A percentile compares a stretch with the other conserved stretches of the same genome.
Evolutionary conservation across 2,113 vertebrate species (phyloP).

Genomic region (Otocyon megalotis): DNA sequence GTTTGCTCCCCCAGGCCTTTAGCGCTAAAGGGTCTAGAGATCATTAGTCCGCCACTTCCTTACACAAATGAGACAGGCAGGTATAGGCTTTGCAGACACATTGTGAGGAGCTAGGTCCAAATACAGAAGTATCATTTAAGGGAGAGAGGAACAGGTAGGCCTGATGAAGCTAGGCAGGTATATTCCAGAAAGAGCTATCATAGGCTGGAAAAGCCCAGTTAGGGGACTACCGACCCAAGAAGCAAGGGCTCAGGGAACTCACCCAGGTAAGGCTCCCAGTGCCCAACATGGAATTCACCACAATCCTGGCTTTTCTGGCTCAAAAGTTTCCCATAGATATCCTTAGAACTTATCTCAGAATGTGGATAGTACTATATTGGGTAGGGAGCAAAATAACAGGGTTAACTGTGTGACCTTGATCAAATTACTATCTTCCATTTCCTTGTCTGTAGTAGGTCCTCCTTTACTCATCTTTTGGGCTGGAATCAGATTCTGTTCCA

Average conservation of each 20-base stretch:
- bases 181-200: not conserved
- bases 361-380: not conserved
- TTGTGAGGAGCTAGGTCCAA: not conserved
- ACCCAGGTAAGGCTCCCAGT: not conserved
- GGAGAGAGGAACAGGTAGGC: not conserved
- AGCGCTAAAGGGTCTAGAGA: not conserved
- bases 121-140: not conserved
- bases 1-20: not conserved
- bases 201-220: not conserved
- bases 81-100: not conserved
- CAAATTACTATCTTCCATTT: not conserved
- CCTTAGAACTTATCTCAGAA: not conserved
- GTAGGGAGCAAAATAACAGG: not conserved
- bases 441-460: not conserved
- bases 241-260: not conserved
- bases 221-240: not conserved
- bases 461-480: not conserved
- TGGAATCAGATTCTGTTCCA: not conserved
- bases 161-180: not conserved
- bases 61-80: not conserved
- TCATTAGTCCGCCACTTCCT: not conserved
- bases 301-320: not conserved
- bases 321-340: not conserved
- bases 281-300: not conserved
- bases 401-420: not conserved